Conservation (phyloP, 1,140 invertebrate genomes). For the Vollenhovia emeryi region DNA sequence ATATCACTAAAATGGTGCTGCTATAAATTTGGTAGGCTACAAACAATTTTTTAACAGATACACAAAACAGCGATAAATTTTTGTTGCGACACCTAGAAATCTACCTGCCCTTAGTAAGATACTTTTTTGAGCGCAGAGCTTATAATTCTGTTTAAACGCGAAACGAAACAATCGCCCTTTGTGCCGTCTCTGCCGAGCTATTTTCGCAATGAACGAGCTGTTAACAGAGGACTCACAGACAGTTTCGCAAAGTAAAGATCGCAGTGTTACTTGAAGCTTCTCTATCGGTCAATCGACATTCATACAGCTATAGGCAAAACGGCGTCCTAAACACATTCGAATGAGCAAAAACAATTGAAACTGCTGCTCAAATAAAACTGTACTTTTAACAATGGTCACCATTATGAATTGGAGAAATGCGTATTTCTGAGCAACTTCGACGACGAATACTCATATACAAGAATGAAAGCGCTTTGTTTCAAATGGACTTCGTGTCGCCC, state of each 20-base stretch:
- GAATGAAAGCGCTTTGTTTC: not conserved
- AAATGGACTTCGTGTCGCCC: not conserved
- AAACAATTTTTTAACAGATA: no score
- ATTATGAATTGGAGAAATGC: not conserved
- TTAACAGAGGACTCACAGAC: not conserved
- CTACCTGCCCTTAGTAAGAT: no score
- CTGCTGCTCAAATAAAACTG: not conserved
- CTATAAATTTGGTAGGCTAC: no score
- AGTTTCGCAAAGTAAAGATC: not conserved
- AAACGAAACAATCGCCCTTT: conserved; percentile 28
- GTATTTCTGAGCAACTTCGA: not conserved
- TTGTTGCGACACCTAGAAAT: no score
- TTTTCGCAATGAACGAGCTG: not conserved
- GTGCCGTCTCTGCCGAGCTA: not conserved
- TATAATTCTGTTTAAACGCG: conserved; percentile 16
- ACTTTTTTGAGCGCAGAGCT: no score
- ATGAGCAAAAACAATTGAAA: not conserved
- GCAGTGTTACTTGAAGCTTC: not conserved
- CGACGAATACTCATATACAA: not conserved
- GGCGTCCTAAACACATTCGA: not conserved
- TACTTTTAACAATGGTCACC: not conserved
- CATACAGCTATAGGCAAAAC: not conserved
- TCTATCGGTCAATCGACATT: not conserved
- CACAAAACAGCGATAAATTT: no score
- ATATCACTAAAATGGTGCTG: no score